These are phyloP conservation scores for Cherax quadricarinatus DNA, from an alignment of 1,140 invertebrate genomes.

Conservation along the genomic window DNA sequence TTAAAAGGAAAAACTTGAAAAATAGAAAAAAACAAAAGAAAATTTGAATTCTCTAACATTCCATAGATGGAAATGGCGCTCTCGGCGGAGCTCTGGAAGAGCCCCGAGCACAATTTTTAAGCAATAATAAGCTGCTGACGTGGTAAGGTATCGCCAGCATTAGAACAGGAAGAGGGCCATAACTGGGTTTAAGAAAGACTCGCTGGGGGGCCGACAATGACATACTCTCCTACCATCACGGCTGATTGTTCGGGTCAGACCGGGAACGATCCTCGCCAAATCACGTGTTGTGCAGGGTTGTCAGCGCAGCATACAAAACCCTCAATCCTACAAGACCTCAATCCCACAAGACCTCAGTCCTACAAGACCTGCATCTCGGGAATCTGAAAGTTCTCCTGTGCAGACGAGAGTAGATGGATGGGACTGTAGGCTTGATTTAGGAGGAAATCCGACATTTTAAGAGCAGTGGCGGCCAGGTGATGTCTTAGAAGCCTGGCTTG, in stretches of 20 bases:
- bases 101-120: background rate
- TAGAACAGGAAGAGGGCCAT: conserved; percentile 33
- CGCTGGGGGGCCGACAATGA: conserved; percentile 8
- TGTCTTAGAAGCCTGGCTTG: too few relatives aligned
- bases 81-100: too few relatives aligned
- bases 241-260: conserved; percentile 11
- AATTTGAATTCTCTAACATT: too few relatives aligned
- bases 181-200: background rate
- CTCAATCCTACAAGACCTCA: background rate
- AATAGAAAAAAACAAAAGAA: too few relatives aligned
- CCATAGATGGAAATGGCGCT: too few relatives aligned
- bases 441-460: too few relatives aligned
- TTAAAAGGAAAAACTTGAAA: too few relatives aligned
- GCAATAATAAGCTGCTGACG: conserved; percentile 16
- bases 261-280: background rate
- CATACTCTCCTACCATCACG: background rate
- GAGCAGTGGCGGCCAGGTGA: too few relatives aligned
- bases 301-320: background rate
- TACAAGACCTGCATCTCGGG: background rate
- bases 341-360: background rate
- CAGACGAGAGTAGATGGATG: too few relatives aligned
- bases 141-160: conserved; percentile 23
- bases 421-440: too few relatives aligned
- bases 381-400: background rate
- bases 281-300: conserved; percentile 7